Evolutionary conservation across 2,797 vertebrate species (phyloP).

Genomic region (Odontamblyopus lacepedii): DNA sequence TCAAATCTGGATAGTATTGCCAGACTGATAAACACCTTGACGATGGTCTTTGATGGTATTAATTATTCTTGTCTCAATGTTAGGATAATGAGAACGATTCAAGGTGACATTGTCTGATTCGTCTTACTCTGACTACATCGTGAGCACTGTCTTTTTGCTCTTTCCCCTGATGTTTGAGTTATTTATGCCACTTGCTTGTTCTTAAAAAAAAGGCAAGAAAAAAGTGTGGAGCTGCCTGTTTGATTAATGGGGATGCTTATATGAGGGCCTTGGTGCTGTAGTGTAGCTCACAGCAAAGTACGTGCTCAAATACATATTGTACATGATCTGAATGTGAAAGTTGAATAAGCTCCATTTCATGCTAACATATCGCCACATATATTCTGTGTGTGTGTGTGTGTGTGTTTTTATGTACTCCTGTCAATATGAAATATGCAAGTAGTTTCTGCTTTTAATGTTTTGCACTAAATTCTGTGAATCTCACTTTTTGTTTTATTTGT

Average conservation of each 20-base stretch:
- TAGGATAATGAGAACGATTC: constrained; percentile 51
- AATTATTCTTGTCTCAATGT: constrained; percentile 47
- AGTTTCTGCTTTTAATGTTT: no score
- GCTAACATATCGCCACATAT: not conserved
- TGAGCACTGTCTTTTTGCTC: constrained; percentile 21
- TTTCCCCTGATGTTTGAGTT: constrained; percentile 58
- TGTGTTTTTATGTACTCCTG: not conserved
- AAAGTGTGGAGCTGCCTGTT: constrained; percentile 50
- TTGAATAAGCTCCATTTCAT: constrained; percentile 39
- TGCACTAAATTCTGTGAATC: no score
- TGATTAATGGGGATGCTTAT: constrained; percentile 71
- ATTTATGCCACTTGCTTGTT: constrained; percentile 67
- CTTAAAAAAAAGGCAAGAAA: constrained; percentile 14
- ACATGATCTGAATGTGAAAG: constrained; percentile 37
- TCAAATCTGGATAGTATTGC: constrained; percentile 35
- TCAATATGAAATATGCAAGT: no score
- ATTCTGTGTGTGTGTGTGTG: no score
- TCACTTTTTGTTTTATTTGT: no score
- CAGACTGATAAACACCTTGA: constrained; percentile 52
- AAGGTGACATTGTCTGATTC: constrained; percentile 71
- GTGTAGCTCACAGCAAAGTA: constrained; percentile 56
- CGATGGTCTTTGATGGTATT: constrained; percentile 43
- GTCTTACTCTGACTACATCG: constrained; percentile 31
- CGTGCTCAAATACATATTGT: constrained; percentile 26
- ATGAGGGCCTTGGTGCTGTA: constrained; percentile 46